Base-by-base conservation (phyloP, 2,797 vertebrate genomes). In the Remorina albescens region DNA sequence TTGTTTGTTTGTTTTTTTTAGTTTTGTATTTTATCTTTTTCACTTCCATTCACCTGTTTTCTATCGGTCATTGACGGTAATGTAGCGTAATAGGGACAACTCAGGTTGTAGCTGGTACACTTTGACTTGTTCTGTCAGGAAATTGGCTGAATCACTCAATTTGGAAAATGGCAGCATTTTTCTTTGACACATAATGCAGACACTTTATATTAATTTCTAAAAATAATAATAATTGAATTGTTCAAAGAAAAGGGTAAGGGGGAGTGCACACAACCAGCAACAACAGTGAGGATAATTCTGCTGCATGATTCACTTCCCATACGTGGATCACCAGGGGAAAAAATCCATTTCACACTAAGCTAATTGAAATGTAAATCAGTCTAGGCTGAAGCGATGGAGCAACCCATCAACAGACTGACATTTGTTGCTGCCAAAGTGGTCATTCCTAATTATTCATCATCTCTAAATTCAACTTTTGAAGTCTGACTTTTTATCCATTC, bases 101-200 rank as follows among this genome's bases (percentile, higher is more conserved):
- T n/a, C n/a, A n/a, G n/a, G n/a, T n/a, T n/a, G n/a, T n/a, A n/a
- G n/a, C 30, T 12, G 10, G 42, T 30, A 21, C 49, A 56, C 25
- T 42, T 8, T 42, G 41, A 6, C 6, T 16, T 41, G 39, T 41
- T 60, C 42, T 59, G 25, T 37, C 69, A 56, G 30, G 53, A 16
- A 73, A 47, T 60, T 57, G 39, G 34, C 44, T 72, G 51, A 69
- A 62, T 69, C 26, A 1, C 26, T 73, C 26, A 30, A 13, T 59
- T 51, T 46, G 42, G 26, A 47, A 79, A 68, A 78, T 59, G 62
- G 61, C 42, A 18, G n/a, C 51, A 42, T 21, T 59, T 78, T 71
- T 39, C 51, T 58, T 50, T 41, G 21, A 50, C 36, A 12, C 26
- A 23, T 46, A 8, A 51, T 51, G 32, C 32, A 25, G 36, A 25